phyloP scores from a whole-genome alignment of 1,140 invertebrate species.

The Sipha flava region DNA sequence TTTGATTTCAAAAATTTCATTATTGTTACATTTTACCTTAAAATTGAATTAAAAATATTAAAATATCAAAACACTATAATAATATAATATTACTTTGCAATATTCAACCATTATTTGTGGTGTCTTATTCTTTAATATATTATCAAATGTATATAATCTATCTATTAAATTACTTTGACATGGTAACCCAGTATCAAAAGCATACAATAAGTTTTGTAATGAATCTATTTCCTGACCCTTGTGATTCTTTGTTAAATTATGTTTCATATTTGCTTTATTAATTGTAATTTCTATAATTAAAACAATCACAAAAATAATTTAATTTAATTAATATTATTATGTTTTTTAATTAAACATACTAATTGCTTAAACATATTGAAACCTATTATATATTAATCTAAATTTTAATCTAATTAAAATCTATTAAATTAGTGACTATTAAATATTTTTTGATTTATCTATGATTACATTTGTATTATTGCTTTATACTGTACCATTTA shows the following conservation, averaged over 20 bases:
- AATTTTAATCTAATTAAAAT: too few species aligned
- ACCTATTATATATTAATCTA: too few species aligned
- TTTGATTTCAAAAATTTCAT: constrained; percentile 48
- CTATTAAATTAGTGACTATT: too few species aligned
- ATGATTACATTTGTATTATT: neutral
- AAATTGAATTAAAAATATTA: constrained; percentile 28
- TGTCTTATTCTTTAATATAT: constrained; percentile 44
- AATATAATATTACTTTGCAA: constrained; percentile 48
- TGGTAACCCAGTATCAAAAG: constrained; percentile 52
- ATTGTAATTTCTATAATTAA: neutral
- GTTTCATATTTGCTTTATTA: neutral
- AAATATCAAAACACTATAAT: neutral
- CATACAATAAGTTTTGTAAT: constrained; percentile 36
- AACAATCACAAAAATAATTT: neutral
- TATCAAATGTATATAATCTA: constrained; percentile 43
- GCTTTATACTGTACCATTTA: constrained; percentile 25
- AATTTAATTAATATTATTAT: too few species aligned
- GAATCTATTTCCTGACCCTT: neutral
- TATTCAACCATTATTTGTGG: constrained; percentile 52
- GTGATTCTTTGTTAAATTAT: neutral
- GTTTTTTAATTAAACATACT: too few species aligned
- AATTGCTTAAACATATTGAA: too few species aligned
- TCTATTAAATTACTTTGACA: constrained; percentile 52
- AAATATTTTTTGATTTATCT: too few species aligned
- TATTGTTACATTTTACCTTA: constrained; percentile 47